Conservation (phyloP, 2,113 vertebrate species). For the Pampusana beccarii region DNA sequence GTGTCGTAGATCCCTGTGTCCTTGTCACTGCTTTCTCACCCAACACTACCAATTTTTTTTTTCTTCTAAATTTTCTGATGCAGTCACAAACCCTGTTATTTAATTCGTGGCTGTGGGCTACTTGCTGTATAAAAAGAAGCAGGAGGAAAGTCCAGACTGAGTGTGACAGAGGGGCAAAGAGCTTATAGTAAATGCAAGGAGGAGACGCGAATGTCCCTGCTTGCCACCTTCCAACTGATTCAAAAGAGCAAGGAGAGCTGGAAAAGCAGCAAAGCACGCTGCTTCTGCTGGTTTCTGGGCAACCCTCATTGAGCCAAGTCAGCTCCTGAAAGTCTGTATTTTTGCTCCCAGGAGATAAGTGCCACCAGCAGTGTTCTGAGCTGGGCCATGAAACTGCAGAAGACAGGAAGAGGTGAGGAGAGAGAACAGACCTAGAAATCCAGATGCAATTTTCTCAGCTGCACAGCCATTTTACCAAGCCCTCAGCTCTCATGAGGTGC, state of each 20-base stretch:
- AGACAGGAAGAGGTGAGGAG: neutral
- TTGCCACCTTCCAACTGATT: neutral
- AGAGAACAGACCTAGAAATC: neutral
- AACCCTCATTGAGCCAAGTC: neutral
- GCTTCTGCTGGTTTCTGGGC: neutral
- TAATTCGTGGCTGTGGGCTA: neutral
- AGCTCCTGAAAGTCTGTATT: neutral
- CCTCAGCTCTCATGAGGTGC: neutral
- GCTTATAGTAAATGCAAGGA: neutral
- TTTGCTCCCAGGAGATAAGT: neutral
- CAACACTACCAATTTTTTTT: neutral
- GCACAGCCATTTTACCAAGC: too few relatives aligned
- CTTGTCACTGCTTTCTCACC: neutral
- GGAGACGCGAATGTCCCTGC: fast-evolving
- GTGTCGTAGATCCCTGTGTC: neutral
- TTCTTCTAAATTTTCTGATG: neutral
- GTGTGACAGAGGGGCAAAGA: neutral
- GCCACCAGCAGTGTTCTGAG: neutral
- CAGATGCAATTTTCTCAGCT: neutral
- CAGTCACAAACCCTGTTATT: neutral
- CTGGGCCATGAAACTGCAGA: neutral
- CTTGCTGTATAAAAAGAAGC: neutral
- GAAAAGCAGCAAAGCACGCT: neutral
- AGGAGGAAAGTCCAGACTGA: neutral
- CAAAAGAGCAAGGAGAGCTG: neutral